A percentile compares a stretch with the other conserved stretches of the same genome.
Conservation (phyloP, 2,113 vertebrate species). For the Coregonus clupeaformis region DNA sequence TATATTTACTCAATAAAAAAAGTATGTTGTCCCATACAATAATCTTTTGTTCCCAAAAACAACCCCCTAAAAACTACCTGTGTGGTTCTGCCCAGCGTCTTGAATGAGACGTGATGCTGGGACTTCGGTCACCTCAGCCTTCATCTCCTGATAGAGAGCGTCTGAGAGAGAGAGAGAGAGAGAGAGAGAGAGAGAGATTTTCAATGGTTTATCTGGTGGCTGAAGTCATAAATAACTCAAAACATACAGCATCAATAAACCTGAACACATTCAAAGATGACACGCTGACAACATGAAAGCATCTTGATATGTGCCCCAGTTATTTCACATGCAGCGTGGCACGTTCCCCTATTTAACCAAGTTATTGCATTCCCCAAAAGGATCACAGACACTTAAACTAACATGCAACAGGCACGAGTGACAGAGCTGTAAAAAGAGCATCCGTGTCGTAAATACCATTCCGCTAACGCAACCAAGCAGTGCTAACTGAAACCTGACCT, state of each 20-base stretch:
- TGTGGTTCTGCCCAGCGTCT: conserved; percentile 48
- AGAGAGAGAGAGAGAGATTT: too few species aligned
- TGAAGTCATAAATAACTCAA: neutral
- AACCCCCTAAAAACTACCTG: conserved; percentile 46
- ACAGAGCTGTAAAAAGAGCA: conserved; percentile 37
- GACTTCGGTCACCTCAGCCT: conserved; percentile 83
- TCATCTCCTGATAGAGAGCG: conserved; percentile 81
- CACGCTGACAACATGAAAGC: conserved; percentile 10
- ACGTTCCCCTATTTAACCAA: neutral
- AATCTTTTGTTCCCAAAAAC: too few species aligned
- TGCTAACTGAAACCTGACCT: conserved; percentile 32
- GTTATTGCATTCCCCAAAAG: conserved; percentile 8
- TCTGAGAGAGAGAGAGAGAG: conserved; percentile 33
- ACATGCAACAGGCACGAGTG: conserved; percentile 20
- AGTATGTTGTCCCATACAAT: too few species aligned
- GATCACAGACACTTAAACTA: conserved; percentile 27
- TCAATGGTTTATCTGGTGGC: neutral
- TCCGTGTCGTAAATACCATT: conserved; percentile 48
- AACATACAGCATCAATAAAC: neutral
- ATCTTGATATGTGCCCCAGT: neutral
- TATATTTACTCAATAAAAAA: too few species aligned
- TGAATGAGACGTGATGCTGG: conserved; percentile 72
- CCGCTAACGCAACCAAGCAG: conserved; percentile 28
- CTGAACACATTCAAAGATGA: neutral
- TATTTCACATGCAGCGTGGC: neutral